A percentile compares a stretch with the other conserved stretches of the same genome.
Evolutionary conservation across 2,113 vertebrate genomes (phyloP).

Genomic region (Saccopteryx leptura): DNA sequence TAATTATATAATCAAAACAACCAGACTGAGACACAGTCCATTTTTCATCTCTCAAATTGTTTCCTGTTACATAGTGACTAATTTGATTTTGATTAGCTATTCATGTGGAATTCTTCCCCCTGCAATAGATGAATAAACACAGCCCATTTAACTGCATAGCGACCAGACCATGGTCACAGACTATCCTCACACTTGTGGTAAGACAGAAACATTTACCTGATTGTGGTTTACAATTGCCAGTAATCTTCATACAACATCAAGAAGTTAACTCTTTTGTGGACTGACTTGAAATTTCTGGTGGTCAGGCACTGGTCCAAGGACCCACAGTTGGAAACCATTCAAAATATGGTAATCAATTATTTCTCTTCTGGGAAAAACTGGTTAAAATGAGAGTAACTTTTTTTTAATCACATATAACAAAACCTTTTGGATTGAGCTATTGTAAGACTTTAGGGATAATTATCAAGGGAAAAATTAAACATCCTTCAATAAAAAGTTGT

Average conservation of each 20-base stretch:
- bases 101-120: background rate
- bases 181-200: background rate
- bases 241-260: no score
- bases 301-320: no score
- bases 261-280: no score
- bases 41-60: background rate
- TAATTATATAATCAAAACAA: background rate
- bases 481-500: conserved; percentile 30
- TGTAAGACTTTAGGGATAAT: conserved; percentile 17
- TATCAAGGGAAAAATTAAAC: conserved; percentile 43
- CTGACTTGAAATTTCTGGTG: no score
- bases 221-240: no score
- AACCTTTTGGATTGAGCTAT: conserved; percentile 29
- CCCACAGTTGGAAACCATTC: background rate
- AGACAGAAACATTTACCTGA: background rate
- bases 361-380: conserved; percentile 37
- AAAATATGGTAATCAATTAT: conserved; percentile 37
- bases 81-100: background rate
- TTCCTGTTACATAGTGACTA: background rate
- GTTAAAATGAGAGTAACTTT: background rate
- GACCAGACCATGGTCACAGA: background rate
- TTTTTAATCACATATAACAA: background rate
- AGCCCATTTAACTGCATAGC: background rate
- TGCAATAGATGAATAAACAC: background rate
- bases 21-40: background rate